phyloP scores from a whole-genome alignment of 2,888 invertebrate genomes.

The Furcula furcula region DNA sequence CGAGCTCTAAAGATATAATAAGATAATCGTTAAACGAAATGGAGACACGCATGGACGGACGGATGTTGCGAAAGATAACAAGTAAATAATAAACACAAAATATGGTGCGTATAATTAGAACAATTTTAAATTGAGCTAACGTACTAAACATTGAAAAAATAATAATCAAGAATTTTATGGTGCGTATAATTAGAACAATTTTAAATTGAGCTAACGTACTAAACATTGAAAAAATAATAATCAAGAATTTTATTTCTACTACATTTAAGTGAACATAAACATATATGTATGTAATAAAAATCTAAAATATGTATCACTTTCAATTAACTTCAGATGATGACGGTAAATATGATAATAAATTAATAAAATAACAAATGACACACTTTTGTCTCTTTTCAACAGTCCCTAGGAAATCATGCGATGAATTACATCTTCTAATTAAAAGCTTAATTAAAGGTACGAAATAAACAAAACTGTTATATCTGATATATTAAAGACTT shows the following conservation, averaged over 20 bases:
- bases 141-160: conserved; percentile 7
- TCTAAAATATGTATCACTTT: too few relatives aligned
- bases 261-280: too few relatives aligned
- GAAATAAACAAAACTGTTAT: too few relatives aligned
- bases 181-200: conserved; percentile 11
- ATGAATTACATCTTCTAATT: not conserved
- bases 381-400: not conserved
- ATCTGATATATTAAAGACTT: too few relatives aligned
- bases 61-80: conserved; percentile 5
- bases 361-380: too few relatives aligned
- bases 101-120: conserved; percentile 9
- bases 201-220: conserved; percentile 5
- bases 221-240: conserved; percentile 11
- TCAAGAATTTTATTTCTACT: conserved; percentile 1
- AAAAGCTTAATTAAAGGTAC: too few relatives aligned
- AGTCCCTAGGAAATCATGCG: not conserved
- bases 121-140: conserved; percentile 10
- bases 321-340: too few relatives aligned
- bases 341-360: too few relatives aligned
- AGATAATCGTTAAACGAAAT: conserved; percentile 7
- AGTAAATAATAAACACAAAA: conserved; percentile 16
- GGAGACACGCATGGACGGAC: conserved; percentile 4
- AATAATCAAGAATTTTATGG: conserved; percentile 7
- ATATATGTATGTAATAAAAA: too few relatives aligned
- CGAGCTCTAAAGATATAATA: conserved; percentile 9